phyloP scores from a whole-genome alignment of 1,140 invertebrate species.

The Chironomus striatipennis region DNA sequence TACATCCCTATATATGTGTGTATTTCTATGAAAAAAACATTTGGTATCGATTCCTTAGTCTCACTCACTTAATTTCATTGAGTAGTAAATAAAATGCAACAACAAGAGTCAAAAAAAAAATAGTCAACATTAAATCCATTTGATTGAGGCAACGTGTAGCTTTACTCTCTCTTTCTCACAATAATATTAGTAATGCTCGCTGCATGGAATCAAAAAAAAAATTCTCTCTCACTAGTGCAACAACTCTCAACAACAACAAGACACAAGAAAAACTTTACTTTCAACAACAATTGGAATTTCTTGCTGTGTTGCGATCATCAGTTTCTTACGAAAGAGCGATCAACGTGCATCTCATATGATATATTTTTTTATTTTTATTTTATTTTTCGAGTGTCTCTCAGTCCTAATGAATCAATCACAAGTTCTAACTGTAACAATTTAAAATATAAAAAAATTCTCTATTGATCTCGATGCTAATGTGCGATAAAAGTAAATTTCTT shows the following conservation, averaged over 20 bases:
- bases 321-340: background rate
- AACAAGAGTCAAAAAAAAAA: too few relatives aligned
- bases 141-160: background rate
- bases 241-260: background rate
- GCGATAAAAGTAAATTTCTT: background rate
- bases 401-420: slow-evolving; percentile 19
- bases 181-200: too few relatives aligned
- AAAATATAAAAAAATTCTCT: background rate
- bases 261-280: background rate
- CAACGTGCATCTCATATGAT: background rate
- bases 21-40: too few relatives aligned
- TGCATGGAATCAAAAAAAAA: too few relatives aligned
- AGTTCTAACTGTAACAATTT: slow-evolving; percentile 5
- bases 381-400: background rate
- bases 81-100: too few relatives aligned
- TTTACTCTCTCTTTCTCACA: background rate
- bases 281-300: slow-evolving; percentile 16
- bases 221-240: background rate
- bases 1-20: background rate
- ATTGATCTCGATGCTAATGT: background rate
- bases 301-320: background rate
- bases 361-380: slow-evolving; percentile 2
- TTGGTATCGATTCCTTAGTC: too few relatives aligned
- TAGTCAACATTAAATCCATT: too few relatives aligned
- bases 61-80: too few relatives aligned